Conservation (phyloP, 2,888 invertebrate genomes). For the Mystacides longicornis region DNA sequence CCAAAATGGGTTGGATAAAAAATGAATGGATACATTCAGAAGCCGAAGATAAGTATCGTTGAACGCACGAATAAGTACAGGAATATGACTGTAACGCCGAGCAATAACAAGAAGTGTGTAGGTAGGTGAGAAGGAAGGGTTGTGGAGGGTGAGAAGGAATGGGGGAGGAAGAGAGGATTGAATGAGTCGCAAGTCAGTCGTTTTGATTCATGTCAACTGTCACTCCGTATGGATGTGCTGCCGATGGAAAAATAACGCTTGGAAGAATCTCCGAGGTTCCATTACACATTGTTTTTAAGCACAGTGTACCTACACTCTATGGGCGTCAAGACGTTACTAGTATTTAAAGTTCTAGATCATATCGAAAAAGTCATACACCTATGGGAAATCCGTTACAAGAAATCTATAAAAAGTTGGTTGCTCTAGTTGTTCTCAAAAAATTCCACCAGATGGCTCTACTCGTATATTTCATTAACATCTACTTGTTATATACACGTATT, state of each 20-base stretch:
- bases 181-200: constrained; percentile 2
- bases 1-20: no score
- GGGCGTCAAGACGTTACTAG: no score
- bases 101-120: no score
- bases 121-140: background rate
- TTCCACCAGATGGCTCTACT: no score
- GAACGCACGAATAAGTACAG: constrained; percentile 6
- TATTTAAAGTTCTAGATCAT: no score
- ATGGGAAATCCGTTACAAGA: background rate
- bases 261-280: background rate
- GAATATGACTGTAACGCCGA: background rate
- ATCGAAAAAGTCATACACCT: background rate
- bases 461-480: no score
- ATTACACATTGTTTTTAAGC: background rate
- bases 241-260: constrained; percentile 3
- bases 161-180: background rate
- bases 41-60: no score
- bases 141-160: background rate
- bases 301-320: no score
- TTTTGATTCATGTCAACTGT: constrained; percentile 8
- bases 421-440: no score
- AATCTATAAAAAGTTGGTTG: background rate
- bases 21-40: no score
- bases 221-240: constrained; percentile 5
- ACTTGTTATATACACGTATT: no score